Percentiles rank a stretch among this genome's conserved stretches.
phyloP scores from a whole-genome alignment of 1,140 invertebrate genomes.

The Danaus plexippus region DNA sequence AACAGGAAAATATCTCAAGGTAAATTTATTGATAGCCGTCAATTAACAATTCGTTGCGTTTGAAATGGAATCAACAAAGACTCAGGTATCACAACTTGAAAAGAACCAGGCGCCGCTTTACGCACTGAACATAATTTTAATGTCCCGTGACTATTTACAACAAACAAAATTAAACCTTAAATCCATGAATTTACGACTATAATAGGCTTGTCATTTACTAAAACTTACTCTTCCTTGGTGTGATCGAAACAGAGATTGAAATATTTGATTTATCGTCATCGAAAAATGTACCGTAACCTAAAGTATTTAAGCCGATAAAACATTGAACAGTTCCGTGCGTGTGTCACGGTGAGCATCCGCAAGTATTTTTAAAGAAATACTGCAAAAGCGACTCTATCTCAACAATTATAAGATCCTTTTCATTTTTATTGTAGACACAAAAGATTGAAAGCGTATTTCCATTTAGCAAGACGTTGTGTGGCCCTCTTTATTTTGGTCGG shows the following conservation, averaged over 20 bases:
- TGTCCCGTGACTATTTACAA: slow-evolving; percentile 35
- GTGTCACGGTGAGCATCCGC: slow-evolving; percentile 46
- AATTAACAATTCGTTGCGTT: slow-evolving; percentile 27
- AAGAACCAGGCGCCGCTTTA: slow-evolving; percentile 47
- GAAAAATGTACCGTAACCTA: slow-evolving; percentile 53
- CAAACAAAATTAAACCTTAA: slow-evolving; percentile 53
- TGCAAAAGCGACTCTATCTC: slow-evolving; percentile 32
- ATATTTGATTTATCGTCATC: slow-evolving; percentile 37
- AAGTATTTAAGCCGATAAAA: slow-evolving; percentile 49
- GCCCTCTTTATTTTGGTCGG: slow-evolving; percentile 52
- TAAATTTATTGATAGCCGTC: too few species aligned
- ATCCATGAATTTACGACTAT: slow-evolving; percentile 36
- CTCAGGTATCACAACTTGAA: slow-evolving; percentile 55
- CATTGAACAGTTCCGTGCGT: slow-evolving; percentile 36
- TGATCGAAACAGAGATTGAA: slow-evolving; percentile 32
- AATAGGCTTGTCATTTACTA: slow-evolving; percentile 34
- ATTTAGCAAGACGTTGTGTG: slow-evolving; percentile 48
- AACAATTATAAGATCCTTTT: slow-evolving; percentile 30
- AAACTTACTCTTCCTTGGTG: slow-evolving; percentile 36
- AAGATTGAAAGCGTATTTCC: slow-evolving; percentile 28
- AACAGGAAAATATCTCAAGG: too few species aligned
- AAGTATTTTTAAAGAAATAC: slow-evolving; percentile 28
- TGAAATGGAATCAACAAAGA: slow-evolving; percentile 49
- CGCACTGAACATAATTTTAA: slow-evolving; percentile 56
- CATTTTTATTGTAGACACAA: slow-evolving; percentile 1